Evolutionary conservation across 2,797 vertebrate genomes (phyloP).

Genomic region (Hirundo rustica): DNA sequence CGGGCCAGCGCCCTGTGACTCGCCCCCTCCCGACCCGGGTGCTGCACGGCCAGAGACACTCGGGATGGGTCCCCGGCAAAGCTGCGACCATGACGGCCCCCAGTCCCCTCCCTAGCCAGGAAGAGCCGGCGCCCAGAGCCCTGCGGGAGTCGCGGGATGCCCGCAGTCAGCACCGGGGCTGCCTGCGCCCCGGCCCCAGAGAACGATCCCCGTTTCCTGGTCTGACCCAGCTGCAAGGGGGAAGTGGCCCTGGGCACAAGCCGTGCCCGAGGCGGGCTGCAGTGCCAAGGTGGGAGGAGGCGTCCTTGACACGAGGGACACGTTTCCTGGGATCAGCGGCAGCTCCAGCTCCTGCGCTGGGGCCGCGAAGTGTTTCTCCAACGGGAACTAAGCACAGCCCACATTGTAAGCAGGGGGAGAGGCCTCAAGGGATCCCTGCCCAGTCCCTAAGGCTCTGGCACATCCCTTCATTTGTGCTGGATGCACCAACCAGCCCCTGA

Average conservation of each 20-base stretch:
- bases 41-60: fast-evolving
- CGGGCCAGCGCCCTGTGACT: neutral
- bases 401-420: neutral
- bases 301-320: neutral
- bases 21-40: no score
- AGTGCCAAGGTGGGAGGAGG: neutral
- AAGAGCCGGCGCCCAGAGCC: neutral
- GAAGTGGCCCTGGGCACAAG: neutral
- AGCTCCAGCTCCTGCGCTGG: neutral
- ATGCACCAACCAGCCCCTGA: fast-evolving
- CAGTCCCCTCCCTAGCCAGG: neutral
- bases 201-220: fast-evolving
- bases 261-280: neutral
- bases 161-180: fast-evolving
- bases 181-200: no score
- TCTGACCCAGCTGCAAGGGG: neutral
- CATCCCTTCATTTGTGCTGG: fast-evolving
- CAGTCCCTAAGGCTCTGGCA: fast-evolving
- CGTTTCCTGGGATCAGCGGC: neutral
- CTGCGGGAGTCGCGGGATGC: fast-evolving
- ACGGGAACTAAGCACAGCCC: neutral
- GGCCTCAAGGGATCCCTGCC: neutral
- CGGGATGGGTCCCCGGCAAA: fast-evolving
- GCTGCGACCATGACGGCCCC: fast-evolving
- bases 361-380: neutral